These are phyloP conservation scores for Haemorhous mexicanus DNA, from an alignment of 2,113 vertebrate species.

Conservation along the genomic window DNA sequence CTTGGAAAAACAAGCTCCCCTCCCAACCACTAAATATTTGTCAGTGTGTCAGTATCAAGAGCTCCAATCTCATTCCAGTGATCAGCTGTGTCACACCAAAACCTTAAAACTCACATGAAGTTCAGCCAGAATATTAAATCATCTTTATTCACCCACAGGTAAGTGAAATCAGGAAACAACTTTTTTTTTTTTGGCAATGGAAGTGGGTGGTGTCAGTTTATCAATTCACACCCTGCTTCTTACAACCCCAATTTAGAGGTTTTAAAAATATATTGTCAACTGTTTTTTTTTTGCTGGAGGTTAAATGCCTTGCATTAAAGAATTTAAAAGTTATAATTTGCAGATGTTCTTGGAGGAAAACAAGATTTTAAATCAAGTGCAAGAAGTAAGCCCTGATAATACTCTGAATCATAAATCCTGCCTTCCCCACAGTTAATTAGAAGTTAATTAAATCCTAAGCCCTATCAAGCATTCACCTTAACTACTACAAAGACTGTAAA, in stretches of 20 bases:
- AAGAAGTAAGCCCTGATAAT: not conserved
- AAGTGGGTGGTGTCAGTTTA: not conserved
- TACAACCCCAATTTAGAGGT: not conserved
- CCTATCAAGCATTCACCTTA: not conserved
- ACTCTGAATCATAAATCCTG: not conserved
- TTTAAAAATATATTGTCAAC: not conserved
- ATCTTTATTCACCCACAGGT: not conserved
- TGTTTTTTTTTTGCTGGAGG: not conserved
- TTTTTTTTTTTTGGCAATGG: not conserved
- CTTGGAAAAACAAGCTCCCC: not conserved
- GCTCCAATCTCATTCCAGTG: not conserved
- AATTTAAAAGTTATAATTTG: not conserved
- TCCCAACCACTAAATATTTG: not conserved
- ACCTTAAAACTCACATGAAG: not conserved
- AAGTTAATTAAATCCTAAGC: not conserved
- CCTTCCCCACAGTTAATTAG: not conserved
- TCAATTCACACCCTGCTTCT: not conserved
- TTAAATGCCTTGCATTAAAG: not conserved
- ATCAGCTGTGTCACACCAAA: not conserved
- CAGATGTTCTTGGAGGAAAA: not conserved
- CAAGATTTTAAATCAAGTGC: not conserved
- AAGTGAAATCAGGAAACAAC: not conserved
- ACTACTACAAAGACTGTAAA: not conserved
- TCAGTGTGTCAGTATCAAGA: not conserved
- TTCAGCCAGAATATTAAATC: not conserved